Evolutionary conservation across 1,140 invertebrate genomes (phyloP).

Genomic region (Drosophila pallidifrons): DNA sequence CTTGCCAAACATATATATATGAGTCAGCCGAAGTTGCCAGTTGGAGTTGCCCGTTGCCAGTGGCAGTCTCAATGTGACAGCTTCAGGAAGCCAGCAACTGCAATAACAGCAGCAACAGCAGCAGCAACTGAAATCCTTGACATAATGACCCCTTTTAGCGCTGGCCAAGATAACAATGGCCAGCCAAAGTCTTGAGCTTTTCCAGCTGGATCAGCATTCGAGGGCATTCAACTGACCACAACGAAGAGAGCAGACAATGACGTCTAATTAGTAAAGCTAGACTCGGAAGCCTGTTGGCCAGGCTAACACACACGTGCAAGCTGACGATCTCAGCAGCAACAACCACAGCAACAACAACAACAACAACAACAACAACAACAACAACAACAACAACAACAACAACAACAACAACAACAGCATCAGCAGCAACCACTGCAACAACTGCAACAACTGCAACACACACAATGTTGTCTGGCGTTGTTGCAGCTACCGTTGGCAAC

Average conservation of each 20-base stretch:
- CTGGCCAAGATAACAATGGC: constrained; percentile 74
- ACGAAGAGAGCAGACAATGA: constrained; percentile 59
- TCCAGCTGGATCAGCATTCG: constrained; percentile 35
- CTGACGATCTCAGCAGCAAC: constrained; percentile 21
- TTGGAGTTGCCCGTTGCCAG: background rate
- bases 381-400: constrained; percentile 35
- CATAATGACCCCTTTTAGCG: constrained; percentile 83
- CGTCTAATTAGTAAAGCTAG: constrained; percentile 76
- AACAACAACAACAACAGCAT: constrained; percentile 26
- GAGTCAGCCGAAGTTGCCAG: constrained; percentile 39
- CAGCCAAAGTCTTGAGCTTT: constrained; percentile 9
- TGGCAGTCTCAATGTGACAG: background rate
- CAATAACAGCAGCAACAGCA: constrained; percentile 37
- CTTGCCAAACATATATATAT: constrained; percentile 22
- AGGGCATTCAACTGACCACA: constrained; percentile 54
- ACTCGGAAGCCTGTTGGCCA: constrained; percentile 29
- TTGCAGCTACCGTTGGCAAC: constrained; percentile 69
- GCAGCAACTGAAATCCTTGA: constrained; percentile 80
- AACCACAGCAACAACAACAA: too few relatives aligned
- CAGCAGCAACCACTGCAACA: constrained; percentile 29
- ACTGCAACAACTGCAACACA: constrained; percentile 41
- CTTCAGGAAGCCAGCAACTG: constrained; percentile 10
- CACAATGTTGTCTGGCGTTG: constrained; percentile 38
- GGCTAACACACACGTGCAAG: constrained; percentile 45
- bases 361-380: background rate